Evolutionary conservation across 53 echinoderm and acorn worm species (phyloP).

Genomic region (Antedon mediterranea): DNA sequence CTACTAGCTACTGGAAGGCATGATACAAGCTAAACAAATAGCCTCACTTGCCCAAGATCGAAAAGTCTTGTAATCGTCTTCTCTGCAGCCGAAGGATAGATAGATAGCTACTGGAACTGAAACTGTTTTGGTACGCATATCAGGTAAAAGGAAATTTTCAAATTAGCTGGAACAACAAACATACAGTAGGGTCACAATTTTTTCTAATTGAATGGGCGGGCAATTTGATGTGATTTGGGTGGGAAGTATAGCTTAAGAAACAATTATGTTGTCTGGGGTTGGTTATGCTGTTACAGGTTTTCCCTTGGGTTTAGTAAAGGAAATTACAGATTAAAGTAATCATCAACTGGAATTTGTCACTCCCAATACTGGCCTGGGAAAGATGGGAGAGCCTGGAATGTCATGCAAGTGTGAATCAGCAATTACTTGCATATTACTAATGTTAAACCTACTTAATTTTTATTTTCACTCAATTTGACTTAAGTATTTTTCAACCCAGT

Average conservation of each 20-base stretch:
- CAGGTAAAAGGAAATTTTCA: no score
- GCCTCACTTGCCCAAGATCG: no score
- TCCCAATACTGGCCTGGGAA: background rate
- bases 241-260: background rate
- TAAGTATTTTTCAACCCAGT: no score
- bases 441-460: background rate
- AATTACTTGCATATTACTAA: background rate
- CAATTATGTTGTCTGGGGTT: background rate
- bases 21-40: no score
- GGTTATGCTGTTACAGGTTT: background rate
- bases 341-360: background rate
- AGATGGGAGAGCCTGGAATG: background rate
- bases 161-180: no score
- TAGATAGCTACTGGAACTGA: no score
- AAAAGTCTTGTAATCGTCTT: no score
- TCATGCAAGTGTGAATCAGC: background rate
- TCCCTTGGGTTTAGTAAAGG: background rate
- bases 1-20: no score
- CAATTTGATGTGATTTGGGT: background rate
- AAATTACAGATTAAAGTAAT: background rate
- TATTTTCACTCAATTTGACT: no score
- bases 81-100: no score
- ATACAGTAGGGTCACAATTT: no score
- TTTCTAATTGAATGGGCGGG: background rate
- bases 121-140: no score